Evolutionary conservation across 2,888 invertebrate species (phyloP).

Genomic region (Polia nebulosa): DNA sequence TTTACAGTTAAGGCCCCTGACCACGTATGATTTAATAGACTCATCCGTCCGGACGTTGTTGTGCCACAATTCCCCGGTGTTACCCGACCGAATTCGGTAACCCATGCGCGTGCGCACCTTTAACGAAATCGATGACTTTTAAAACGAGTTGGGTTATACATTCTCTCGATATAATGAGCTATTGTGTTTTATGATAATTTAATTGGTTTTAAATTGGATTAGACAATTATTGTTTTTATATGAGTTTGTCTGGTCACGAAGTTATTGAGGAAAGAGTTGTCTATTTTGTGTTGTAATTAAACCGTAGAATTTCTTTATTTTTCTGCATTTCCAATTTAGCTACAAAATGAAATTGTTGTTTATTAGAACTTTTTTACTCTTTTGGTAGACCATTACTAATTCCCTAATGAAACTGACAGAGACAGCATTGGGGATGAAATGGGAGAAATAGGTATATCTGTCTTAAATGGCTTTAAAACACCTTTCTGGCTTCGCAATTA

Average conservation of each 20-base stretch:
- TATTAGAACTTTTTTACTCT: no score
- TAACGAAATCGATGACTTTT: constrained; percentile 8
- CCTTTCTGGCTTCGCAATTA: neutral
- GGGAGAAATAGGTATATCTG: no score
- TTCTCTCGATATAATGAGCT: constrained; percentile 37
- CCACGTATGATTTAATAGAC: constrained; percentile 82
- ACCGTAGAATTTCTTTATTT: neutral
- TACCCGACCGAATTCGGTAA: constrained; percentile 57
- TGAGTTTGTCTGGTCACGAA: neutral
- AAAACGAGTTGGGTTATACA: constrained; percentile 30
- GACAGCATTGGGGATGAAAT: no score
- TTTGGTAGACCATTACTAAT: no score
- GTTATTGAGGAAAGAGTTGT: neutral
- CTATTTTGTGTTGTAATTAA: neutral
- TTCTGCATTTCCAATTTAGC: no score
- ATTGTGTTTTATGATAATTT: constrained; percentile 50
- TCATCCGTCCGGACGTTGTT: constrained; percentile 81
- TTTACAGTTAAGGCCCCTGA: constrained; percentile 85
- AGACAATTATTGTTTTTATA: constrained; percentile 29
- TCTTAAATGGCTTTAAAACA: neutral
- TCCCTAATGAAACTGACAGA: no score
- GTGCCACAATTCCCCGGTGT: constrained; percentile 70
- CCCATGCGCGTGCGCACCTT: constrained; percentile 45
- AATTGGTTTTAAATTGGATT: constrained; percentile 46
- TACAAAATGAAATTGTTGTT: no score